Percentiles rank a stretch among this genome's conserved stretches.
phyloP scores from a whole-genome alignment of 2,888 invertebrate species.

The Holacanthella duospinosa region DNA sequence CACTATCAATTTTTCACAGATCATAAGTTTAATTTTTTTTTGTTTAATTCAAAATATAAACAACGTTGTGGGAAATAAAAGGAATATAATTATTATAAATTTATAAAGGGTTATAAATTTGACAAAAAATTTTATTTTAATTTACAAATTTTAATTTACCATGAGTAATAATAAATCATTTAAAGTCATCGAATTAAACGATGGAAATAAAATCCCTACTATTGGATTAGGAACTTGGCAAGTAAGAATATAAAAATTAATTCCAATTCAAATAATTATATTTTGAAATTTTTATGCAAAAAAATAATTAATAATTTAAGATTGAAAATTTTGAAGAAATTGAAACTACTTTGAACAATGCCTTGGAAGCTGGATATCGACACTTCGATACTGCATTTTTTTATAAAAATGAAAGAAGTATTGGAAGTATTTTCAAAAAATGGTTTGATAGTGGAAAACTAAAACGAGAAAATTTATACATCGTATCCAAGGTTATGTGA shows the following conservation, averaged over 20 bases:
- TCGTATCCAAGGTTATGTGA: conserved; percentile 64
- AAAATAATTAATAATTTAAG: conserved; percentile 7
- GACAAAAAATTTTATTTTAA: too few species aligned
- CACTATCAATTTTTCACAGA: too few species aligned
- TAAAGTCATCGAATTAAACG: too few species aligned
- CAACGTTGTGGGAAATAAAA: too few species aligned
- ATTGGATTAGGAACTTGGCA: neutral
- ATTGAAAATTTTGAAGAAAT: conserved; percentile 46
- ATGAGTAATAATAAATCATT: too few species aligned
- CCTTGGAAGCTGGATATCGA: conserved; percentile 65
- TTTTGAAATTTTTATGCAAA: too few species aligned
- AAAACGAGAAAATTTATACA: conserved; percentile 65
- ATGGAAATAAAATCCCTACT: neutral
- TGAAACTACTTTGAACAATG: conserved; percentile 56
- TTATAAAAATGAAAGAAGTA: conserved; percentile 63
- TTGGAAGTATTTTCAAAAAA: conserved; percentile 60
- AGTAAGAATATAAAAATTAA: neutral
- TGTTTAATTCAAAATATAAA: too few species aligned
- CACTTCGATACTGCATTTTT: conserved; percentile 71
- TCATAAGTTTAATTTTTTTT: too few species aligned
- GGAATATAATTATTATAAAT: too few species aligned
- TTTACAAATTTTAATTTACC: too few species aligned
- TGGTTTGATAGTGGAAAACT: conserved; percentile 59
- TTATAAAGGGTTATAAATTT: too few species aligned
- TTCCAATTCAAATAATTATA: neutral